Conservation (phyloP, 2,888 invertebrate genomes). For the Ormyrus labotus region DNA sequence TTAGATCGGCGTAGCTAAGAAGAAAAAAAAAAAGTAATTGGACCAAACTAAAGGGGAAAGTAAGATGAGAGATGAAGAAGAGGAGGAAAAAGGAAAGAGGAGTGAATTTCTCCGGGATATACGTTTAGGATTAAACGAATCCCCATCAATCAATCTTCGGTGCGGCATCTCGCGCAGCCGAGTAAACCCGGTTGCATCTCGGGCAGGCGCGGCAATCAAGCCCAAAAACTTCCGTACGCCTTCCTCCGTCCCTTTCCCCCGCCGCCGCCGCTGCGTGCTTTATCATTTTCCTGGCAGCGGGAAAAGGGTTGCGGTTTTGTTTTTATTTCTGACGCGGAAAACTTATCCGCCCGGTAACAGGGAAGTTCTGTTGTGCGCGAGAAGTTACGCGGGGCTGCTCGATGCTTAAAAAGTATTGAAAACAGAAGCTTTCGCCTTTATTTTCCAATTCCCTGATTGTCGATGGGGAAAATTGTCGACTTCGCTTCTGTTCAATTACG, state of each 20-base stretch:
- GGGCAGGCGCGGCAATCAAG: constrained; percentile 33
- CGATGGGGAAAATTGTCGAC: no score
- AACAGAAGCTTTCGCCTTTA: no score
- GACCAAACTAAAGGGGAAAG: neutral
- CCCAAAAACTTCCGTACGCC: constrained; percentile 23
- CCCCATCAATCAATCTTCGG: constrained; percentile 53
- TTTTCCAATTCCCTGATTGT: no score
- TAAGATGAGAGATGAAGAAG: neutral
- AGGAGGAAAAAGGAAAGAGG: neutral
- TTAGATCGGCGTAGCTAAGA: constrained; percentile 24
- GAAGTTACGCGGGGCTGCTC: no score
- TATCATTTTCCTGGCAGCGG: constrained; percentile 44
- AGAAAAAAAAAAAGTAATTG: neutral
- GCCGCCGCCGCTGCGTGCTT: constrained; percentile 4
- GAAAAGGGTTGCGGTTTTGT: constrained; percentile 15
- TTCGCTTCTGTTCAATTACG: no score
- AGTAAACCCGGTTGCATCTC: constrained; percentile 51
- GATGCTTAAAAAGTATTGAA: no score
- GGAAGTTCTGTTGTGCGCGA: neutral
- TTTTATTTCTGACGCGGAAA: constrained; percentile 1
- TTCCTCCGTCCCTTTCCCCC: neutral
- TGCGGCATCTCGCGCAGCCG: neutral
- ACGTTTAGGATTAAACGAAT: constrained; percentile 21
- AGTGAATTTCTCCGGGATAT: constrained; percentile 25
- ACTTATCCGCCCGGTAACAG: constrained; percentile 23